These are phyloP conservation scores for Junco hyemalis DNA, from an alignment of 2,113 vertebrate species.

Conservation along the genomic window DNA sequence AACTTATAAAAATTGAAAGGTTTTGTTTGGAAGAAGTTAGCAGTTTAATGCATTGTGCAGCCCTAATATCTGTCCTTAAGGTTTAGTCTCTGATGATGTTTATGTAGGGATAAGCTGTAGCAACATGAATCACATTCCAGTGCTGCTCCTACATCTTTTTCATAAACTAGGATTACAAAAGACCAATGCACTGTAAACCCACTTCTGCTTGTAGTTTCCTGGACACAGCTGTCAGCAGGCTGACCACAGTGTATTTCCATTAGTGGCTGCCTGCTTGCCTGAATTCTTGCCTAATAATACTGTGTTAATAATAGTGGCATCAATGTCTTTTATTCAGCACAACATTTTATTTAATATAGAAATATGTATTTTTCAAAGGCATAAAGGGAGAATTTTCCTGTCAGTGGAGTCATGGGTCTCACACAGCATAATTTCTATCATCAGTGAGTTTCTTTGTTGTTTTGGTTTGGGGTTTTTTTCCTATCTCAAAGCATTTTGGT, in stretches of 20 bases:
- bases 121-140: neutral
- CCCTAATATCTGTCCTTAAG: neutral
- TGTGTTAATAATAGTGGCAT: neutral
- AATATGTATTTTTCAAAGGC: neutral
- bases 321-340: neutral
- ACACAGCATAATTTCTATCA: accelerated
- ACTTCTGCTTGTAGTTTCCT: neutral
- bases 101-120: neutral
- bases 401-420: neutral
- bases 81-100: neutral
- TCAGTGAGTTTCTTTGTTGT: accelerated
- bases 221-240: neutral
- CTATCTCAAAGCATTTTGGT: neutral
- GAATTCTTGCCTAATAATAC: neutral
- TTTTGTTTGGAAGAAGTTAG: neutral
- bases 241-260: neutral
- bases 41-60: neutral
- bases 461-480: neutral
- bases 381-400: neutral
- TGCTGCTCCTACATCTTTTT: neutral
- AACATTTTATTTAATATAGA: neutral
- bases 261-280: neutral
- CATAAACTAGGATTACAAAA: neutral
- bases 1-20: neutral
- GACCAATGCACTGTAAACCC: neutral